phyloP scores from a whole-genome alignment of 2,113 vertebrate species.

The human region GRCh38 chr6:66315501-66316000 shows the following conservation, averaged over 20 bases:
- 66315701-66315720: constrained; percentile 5
- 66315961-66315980: not conserved
- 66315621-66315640: not conserved
- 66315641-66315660: not conserved
- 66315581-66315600: not conserved
- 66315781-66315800: not conserved
- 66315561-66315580: not conserved
- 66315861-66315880: not conserved
- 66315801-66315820: not conserved
- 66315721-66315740: not conserved
- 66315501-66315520: not conserved
- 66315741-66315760: not conserved
- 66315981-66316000: not conserved
- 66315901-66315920: not conserved
- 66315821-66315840: not conserved
- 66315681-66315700: not conserved
- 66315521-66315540: not conserved
- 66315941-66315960: not conserved
- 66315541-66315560: not conserved
- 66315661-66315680: not conserved
- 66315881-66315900: not conserved
- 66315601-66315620: not conserved
- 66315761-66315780: not conserved
- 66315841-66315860: not conserved
- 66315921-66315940: not conserved